phyloP scores from a whole-genome alignment of 2,113 vertebrate species.

The Regulus satrapa region DNA sequence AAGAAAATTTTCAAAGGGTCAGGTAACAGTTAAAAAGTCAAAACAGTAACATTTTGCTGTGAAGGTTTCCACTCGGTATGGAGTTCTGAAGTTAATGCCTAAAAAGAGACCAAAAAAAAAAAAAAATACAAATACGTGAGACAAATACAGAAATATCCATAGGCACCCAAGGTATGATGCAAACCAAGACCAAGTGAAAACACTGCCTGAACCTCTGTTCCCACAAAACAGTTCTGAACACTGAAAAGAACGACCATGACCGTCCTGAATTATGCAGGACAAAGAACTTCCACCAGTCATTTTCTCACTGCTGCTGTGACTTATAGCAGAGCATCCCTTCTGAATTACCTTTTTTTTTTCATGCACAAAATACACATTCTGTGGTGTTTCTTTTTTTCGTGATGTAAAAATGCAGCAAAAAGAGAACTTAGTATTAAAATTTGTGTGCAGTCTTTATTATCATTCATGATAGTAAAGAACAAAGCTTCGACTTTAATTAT shows the following conservation, averaged over 20 bases:
- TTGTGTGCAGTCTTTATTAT: neutral
- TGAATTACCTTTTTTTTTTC: neutral
- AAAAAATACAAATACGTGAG: neutral
- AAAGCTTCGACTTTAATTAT: neutral
- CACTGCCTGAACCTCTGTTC: neutral
- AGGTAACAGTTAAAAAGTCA: neutral
- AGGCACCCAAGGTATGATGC: neutral
- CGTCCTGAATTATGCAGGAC: neutral
- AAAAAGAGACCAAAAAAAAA: neutral
- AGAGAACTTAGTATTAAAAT: neutral
- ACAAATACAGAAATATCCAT: neutral
- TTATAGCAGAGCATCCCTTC: neutral
- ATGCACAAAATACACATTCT: neutral
- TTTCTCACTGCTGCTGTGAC: neutral
- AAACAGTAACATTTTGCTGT: neutral
- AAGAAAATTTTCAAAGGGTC: neutral
- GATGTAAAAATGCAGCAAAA: neutral
- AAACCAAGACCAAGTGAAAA: neutral
- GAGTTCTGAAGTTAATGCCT: conserved; percentile 11
- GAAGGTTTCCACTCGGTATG: neutral
- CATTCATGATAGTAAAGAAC: neutral
- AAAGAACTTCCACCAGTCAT: neutral
- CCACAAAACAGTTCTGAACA: neutral
- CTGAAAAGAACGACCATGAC: neutral
- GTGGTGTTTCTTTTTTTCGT: neutral